These are phyloP conservation scores for Anguilla obscura DNA, from an alignment of 2,797 vertebrate species.

Conservation along the genomic window DNA sequence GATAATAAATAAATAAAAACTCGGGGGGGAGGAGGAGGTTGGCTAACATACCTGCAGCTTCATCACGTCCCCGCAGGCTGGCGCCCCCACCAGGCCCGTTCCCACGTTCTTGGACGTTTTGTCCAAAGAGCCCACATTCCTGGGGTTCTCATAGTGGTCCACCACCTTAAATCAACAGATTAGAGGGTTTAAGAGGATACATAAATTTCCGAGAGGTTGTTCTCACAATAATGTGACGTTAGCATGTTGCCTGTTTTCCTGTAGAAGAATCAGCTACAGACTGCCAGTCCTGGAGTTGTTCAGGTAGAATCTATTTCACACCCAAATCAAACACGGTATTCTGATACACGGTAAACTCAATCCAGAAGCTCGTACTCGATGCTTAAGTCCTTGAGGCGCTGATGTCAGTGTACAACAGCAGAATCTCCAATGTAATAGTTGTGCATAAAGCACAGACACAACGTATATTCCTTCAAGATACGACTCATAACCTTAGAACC, in stretches of 20 bases:
- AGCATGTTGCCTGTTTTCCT: too few species aligned
- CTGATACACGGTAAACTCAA: not conserved
- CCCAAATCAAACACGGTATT: not conserved
- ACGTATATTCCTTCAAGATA: not conserved
- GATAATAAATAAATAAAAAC: not conserved
- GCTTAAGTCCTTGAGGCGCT: not conserved
- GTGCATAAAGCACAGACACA: not conserved
- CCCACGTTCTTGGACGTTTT: conserved; percentile 90
- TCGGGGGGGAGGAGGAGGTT: not conserved
- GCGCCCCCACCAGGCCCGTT: conserved; percentile 94
- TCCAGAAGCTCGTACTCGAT: not conserved
- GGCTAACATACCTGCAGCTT: conserved; percentile 85
- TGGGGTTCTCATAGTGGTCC: conserved; percentile 97
- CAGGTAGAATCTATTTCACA: not conserved
- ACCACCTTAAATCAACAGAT: conserved; percentile 77
- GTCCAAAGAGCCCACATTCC: conserved; percentile 91
- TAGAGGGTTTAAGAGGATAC: not conserved
- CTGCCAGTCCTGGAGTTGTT: not conserved
- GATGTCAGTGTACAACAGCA: not conserved
- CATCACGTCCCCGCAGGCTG: conserved; percentile 97
- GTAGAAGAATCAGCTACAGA: too few species aligned
- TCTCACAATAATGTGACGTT: not conserved
- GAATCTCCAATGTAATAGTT: not conserved
- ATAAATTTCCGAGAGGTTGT: not conserved
- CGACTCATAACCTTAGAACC: not conserved